A percentile compares a stretch with the other conserved stretches of the same genome.
phyloP scores from a whole-genome alignment of 2,888 invertebrate species.

The Epinotia brunnichana region DNA sequence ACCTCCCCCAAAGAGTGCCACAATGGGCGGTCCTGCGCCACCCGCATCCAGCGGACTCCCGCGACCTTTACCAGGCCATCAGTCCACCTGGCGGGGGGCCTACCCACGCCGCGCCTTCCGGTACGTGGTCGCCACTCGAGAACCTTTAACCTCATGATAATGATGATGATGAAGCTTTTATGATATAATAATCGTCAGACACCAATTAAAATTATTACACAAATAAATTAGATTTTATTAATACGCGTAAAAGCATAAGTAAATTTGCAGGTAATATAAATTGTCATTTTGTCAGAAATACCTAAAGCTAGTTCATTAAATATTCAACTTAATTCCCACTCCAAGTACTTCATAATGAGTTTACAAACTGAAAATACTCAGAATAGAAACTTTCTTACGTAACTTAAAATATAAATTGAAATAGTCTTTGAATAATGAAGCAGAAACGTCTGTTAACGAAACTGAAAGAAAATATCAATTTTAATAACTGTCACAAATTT shows the following conservation, averaged over 20 bases:
- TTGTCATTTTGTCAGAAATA: not conserved
- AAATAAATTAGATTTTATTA: not conserved
- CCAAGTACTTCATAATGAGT: not conserved
- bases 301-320: not conserved
- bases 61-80: too few species aligned
- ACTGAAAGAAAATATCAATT: too few species aligned
- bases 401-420: not conserved
- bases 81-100: too few species aligned
- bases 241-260: not conserved
- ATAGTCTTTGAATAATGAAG: not conserved
- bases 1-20: too few species aligned
- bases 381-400: not conserved
- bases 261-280: not conserved
- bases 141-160: too few species aligned
- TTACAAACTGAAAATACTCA: not conserved
- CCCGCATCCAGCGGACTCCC: too few species aligned
- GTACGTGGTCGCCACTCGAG: too few species aligned
- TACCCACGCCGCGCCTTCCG: too few species aligned
- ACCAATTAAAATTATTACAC: not conserved
- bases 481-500: too few species aligned
- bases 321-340: not conserved
- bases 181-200: not conserved
- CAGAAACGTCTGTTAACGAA: too few species aligned
- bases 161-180: not conserved
- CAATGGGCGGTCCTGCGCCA: too few species aligned